Evolutionary conservation across 2,888 invertebrate species (phyloP), one percentile per base, ranked within the genome.

Genomic region (Aleiodes testaceus): DNA sequence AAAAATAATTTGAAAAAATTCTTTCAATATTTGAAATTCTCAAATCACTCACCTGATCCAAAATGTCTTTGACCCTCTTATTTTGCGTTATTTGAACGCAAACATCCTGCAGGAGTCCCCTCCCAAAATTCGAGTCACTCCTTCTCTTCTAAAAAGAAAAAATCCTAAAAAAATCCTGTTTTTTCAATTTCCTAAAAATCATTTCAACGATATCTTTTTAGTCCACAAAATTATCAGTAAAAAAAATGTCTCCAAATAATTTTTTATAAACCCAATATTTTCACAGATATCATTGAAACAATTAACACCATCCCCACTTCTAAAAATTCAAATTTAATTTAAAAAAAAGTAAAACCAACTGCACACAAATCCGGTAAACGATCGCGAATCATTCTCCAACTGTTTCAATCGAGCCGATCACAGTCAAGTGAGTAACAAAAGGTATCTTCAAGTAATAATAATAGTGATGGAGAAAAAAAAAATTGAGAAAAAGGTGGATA

Each of bases 361-460:
- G 84, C 82, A 76, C 78, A 81, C 75, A 87, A 81, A 72, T 87
- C 87, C 14, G 81, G 79, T 78, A 86, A 80, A 67, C 87, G 85
- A 79, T 87, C 87, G 70, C 86, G 84, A 50, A 85, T 80, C 86
- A 87, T 87, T 78, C 72, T 36, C 36, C 36, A 36, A 3, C 6
- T 6, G 36, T 36, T 36, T 11, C 36, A 36, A 36, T 36, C 36
- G 11, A 3, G 7, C 36, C 76, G 74, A 47, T 75, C 69, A 76
- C 70, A 63, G 68, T 70, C 68, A 47, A 26, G 16, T 16, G 36
- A 9, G 16, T 61, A 12, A 66, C 47, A 52, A 47, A n/a, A 71
- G 59, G 73, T 26, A 50, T 59, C 30, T 67, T 72, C 70, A 78
- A 76, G 72, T 75, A 71, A 68, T 53, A 20, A 72, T 72, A 75